Evolutionary conservation across 2,797 vertebrate species (phyloP), one percentile per base, ranked within the genome.

Genomic region (Clamator glandarius): DNA sequence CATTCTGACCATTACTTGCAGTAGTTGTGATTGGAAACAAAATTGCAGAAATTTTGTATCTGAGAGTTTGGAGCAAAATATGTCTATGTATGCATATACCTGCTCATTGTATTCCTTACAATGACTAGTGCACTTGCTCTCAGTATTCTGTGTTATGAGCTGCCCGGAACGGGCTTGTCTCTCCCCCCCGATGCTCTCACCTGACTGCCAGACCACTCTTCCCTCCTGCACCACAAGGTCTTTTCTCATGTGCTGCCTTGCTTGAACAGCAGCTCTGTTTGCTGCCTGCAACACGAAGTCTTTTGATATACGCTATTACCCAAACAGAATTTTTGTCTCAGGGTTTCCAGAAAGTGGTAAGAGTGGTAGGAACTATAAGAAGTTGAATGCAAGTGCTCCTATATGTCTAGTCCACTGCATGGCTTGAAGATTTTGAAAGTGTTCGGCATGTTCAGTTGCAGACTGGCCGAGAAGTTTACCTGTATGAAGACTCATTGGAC

Each of bases 21-120:
- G 46, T 73, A 87, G 72, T 16, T 92, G 78, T 92, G 88, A 96
- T 87, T 90, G 86, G 57, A 88, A 97, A 96, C 33, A 75, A 58
- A 91, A 64, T 3, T 31, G 3, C 82, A 95, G 79, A 89, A 89
- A 42, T 92, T 64, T 84, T 33, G 31, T 83, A 11, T 11, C 25
- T 68, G 44, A 81, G 46, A 33, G 59, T 96, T 77, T 81, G 58
- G 29, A 75, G n/a, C 24, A 73, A 54, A 81, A 33, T 13, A 28
- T 12, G 3, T 6, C 5, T 31, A 36, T 31, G 16, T n/a, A n/a
- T 54, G 39, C 14, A 33, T 20, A 57, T 6, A 54, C 8, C 18
- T 57, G 10, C 33, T 87, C 83, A 23, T 75, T 57, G 77, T 64
- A 39, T n/a, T 83, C 50, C 11, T 82, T 70, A 10, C 18, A 44